These are phyloP conservation scores for Dryobotodes eremita DNA, from an alignment of 2,888 invertebrate species.

Conservation along the genomic window DNA sequence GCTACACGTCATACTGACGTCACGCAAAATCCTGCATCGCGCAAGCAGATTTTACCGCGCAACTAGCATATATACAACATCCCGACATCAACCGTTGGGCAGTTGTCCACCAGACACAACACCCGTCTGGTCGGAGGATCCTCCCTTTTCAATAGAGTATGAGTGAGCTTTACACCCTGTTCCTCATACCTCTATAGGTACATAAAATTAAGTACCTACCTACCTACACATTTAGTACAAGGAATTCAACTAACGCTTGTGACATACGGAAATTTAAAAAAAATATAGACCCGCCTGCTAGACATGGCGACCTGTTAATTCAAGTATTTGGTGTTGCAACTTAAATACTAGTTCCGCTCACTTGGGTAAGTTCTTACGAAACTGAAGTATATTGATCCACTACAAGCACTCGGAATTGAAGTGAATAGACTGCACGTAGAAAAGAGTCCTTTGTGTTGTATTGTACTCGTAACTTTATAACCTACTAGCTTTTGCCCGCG, in stretches of 20 bases:
- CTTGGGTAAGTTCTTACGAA: slow-evolving; percentile 39
- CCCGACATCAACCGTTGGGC: too few relatives aligned
- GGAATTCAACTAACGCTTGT: slow-evolving; percentile 9
- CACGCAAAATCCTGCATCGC: too few relatives aligned
- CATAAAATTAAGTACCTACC: background rate
- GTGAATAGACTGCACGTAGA: background rate
- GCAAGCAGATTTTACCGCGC: too few relatives aligned
- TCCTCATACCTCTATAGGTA: too few relatives aligned
- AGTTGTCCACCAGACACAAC: too few relatives aligned
- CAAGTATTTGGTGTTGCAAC: slow-evolving; percentile 37
- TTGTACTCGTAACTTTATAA: background rate
- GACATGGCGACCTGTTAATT: slow-evolving; percentile 34
- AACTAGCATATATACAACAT: too few relatives aligned
- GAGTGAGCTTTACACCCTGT: too few relatives aligned
- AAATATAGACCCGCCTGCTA: slow-evolving; percentile 10
- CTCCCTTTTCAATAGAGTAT: too few relatives aligned
- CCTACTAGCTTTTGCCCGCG: too few relatives aligned
- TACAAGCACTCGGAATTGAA: background rate
- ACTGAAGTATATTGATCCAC: slow-evolving; percentile 31
- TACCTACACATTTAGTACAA: background rate
- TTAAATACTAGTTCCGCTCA: slow-evolving; percentile 50
- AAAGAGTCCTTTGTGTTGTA: background rate
- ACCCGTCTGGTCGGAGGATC: too few relatives aligned
- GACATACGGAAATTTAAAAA: slow-evolving; percentile 23
- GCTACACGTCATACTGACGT: too few relatives aligned